Evolutionary conservation across 2,888 invertebrate genomes (phyloP).

Genomic region (Cyaniris semiargus): DNA sequence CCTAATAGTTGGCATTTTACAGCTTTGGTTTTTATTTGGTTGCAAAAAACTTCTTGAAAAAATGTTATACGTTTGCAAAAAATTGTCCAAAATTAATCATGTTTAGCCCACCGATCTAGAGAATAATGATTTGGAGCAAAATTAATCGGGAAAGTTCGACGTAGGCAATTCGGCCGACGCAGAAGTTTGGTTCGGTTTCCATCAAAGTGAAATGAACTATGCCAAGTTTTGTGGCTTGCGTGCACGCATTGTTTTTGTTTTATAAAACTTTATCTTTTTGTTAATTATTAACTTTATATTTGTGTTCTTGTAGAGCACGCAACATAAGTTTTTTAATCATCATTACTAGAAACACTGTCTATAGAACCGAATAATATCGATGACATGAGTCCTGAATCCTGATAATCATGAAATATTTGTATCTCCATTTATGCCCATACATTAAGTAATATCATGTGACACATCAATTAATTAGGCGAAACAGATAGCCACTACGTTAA

Average conservation of each 20-base stretch:
- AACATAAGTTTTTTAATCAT: neutral
- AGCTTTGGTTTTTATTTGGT: no score
- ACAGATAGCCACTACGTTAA: neutral
- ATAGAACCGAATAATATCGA: neutral
- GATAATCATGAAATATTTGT: neutral
- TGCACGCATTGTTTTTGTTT: conserved; percentile 35
- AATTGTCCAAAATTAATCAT: neutral
- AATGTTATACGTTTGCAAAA: no score
- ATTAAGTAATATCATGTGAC: neutral
- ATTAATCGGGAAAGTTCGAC: conserved; percentile 31
- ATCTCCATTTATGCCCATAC: neutral
- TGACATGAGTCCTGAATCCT: neutral
- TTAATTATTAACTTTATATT: neutral
- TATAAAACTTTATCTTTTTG: neutral
- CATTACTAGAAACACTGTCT: neutral
- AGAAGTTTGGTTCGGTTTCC: conserved; percentile 44
- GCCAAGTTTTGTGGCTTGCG: conserved; percentile 49
- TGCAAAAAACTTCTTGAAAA: no score
- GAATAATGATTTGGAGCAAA: conserved; percentile 24
- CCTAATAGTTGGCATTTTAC: neutral
- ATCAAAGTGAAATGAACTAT: conserved; percentile 48
- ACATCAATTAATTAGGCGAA: neutral
- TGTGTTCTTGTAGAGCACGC: neutral
- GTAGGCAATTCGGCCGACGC: conserved; percentile 35
- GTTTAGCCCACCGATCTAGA: neutral